Evolutionary conservation across 2,888 invertebrate species (phyloP), one percentile per base, ranked within the genome.

Genomic region (Phyllotreta striolata): DNA sequence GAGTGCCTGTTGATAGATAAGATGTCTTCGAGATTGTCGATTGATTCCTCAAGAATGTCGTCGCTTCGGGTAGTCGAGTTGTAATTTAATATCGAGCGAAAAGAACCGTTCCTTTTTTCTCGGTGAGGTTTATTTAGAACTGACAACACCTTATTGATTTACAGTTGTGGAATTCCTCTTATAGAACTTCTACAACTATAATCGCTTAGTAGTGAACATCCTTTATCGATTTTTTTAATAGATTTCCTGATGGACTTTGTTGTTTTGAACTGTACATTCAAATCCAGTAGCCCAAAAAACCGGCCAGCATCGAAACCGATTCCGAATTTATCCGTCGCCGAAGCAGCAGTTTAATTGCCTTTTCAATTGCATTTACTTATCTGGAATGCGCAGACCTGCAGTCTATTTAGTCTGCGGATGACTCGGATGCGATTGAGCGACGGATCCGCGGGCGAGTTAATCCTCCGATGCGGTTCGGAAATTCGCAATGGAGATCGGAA

Each of bases 351-450:
- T 68, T 68, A 64, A 68, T 68, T 66, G 66, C 60, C 61, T 47
- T 60, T 57, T 46, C 62, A 64, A 68, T 68, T 66, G 66, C 66
- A 64, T 49, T 60, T 52, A 46, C 66, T 61, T 66, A 69, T 69
- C 63, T 63, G 61, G 47, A 54, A 41, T 54, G 58, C 47, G 64
- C 68, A 68, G 62, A 57, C 68, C 64, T 55, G 57, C 51, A 66
- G 60, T 55, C 39, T 52, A 64, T 59, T 63, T 64, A 24, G 62
- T 63, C 67, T 62, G 54, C 64, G 64, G 56, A 44, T 49, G 35
- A 49, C 54, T 63, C 47, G 52, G 51, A 55, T 55, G 55, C 49
- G 56, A 46, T 41, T 35, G 35, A 38, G 34, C 10, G 24, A 46
- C 37, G 49, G 40, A 63, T 39, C 63, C 41, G 12, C n/a, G 54